phyloP scores from a whole-genome alignment of 2,797 vertebrate species.

The Merluccius polli region DNA sequence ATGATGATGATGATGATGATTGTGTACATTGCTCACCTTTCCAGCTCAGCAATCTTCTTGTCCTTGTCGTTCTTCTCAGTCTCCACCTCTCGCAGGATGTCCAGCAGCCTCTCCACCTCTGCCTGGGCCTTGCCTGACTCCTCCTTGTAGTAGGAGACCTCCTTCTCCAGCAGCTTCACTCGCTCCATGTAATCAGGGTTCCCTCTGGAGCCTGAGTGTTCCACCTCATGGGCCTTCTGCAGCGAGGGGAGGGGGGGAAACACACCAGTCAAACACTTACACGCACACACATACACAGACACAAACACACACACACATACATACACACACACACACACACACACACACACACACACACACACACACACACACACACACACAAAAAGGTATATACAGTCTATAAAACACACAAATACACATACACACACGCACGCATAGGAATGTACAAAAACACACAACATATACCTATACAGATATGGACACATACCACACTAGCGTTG shows the following conservation, averaged over 20 bases:
- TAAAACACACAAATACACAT: too few species aligned
- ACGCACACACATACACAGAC: slow-evolving; percentile 20
- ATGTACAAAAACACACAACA: too few species aligned
- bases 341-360: slow-evolving; percentile 9
- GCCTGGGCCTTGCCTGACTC: slow-evolving; percentile 90
- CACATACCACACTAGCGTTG: not conserved
- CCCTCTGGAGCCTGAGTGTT: slow-evolving; percentile 80
- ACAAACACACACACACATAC: slow-evolving; percentile 24
- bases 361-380: slow-evolving; percentile 12
- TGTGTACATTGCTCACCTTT: slow-evolving; percentile 77
- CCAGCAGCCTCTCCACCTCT: slow-evolving; percentile 92
- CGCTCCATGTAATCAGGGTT: slow-evolving; percentile 90
- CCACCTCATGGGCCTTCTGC: slow-evolving; percentile 91
- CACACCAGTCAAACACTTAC: slow-evolving; percentile 13
- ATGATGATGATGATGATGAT: not conserved
- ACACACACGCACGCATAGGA: too few species aligned
- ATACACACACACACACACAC: slow-evolving; percentile 37
- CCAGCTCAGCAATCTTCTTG: slow-evolving; percentile 96
- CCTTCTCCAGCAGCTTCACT: slow-evolving; percentile 93
- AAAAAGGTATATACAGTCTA: not conserved
- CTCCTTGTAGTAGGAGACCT: slow-evolving; percentile 89
- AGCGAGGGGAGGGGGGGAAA: slow-evolving; percentile 2
- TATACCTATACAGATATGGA: not conserved
- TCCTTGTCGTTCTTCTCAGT: slow-evolving; percentile 98
- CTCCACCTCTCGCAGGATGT: slow-evolving; percentile 96